phyloP scores from a whole-genome alignment of 2,113 vertebrate species.

The Taxidea taxus region DNA sequence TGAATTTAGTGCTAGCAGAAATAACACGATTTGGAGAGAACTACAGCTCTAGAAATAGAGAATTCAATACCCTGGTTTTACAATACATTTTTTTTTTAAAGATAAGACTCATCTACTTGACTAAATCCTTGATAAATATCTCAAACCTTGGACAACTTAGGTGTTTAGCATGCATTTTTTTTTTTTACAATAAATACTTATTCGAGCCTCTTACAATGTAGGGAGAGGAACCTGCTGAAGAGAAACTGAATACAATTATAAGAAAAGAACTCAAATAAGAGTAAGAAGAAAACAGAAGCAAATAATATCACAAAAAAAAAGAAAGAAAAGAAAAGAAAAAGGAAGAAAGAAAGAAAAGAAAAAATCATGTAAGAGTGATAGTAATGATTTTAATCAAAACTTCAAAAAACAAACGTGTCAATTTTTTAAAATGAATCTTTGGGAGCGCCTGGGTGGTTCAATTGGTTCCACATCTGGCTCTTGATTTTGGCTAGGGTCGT shows the following conservation, averaged over 20 bases:
- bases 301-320: neutral
- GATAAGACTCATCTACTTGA: neutral
- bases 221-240: neutral
- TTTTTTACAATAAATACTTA: neutral
- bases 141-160: neutral
- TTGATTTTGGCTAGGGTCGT: neutral
- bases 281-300: neutral
- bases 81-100: neutral
- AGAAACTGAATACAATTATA: neutral
- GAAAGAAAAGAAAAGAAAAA: fast-evolving
- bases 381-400: neutral
- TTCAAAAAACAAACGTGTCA: neutral
- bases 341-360: neutral
- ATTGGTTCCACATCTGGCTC: neutral
- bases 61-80: neutral
- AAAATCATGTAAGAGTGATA: neutral
- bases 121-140: neutral
- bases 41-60: neutral
- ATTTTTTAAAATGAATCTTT: neutral
- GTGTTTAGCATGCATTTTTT: neutral
- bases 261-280: neutral
- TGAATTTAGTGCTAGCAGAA: neutral
- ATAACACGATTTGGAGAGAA: neutral
- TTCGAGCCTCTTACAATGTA: neutral
- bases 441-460: neutral